Evolutionary conservation across 2,888 invertebrate genomes (phyloP).

Genomic region (Patella depressa): DNA sequence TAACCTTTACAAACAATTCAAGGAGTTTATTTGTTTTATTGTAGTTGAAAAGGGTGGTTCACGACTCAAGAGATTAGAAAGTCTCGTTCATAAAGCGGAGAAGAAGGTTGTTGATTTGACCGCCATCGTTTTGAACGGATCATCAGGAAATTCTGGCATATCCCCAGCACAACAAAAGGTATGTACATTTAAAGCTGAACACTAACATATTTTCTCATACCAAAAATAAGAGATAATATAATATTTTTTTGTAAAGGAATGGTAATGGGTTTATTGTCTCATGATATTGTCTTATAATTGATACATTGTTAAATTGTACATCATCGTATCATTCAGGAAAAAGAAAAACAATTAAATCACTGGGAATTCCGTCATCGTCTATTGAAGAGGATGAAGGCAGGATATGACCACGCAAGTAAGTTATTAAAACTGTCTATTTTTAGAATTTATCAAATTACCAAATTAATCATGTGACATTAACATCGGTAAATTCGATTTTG

Average conservation of each 20-base stretch:
- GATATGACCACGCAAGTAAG: constrained; percentile 87
- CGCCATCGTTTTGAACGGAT: constrained; percentile 69
- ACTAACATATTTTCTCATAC: no score
- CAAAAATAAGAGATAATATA: no score
- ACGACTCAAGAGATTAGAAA: constrained; percentile 61
- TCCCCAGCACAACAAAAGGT: constrained; percentile 61
- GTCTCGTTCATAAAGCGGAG: constrained; percentile 80
- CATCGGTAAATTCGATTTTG: no score
- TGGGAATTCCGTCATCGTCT: constrained; percentile 89
- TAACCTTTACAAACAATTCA: not conserved
- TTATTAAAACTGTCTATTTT: constrained; percentile 27
- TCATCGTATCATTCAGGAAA: constrained; percentile 63
- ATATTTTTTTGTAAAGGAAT: no score
- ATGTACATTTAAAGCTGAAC: constrained; percentile 12
- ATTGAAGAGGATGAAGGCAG: constrained; percentile 84
- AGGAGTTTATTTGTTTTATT: constrained; percentile 23
- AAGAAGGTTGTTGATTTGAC: constrained; percentile 85
- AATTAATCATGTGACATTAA: no score
- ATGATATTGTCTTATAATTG: not conserved
- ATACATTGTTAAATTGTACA: not conserved
- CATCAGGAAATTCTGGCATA: constrained; percentile 52
- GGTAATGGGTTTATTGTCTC: not conserved
- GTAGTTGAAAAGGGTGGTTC: constrained; percentile 60
- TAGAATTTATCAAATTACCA: no score
- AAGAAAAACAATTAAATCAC: constrained; percentile 76